Base-by-base conservation (phyloP, 30 jellyfish, hydroid and myxozoan genomes). In the Phacellophora camtschatica region DNA sequence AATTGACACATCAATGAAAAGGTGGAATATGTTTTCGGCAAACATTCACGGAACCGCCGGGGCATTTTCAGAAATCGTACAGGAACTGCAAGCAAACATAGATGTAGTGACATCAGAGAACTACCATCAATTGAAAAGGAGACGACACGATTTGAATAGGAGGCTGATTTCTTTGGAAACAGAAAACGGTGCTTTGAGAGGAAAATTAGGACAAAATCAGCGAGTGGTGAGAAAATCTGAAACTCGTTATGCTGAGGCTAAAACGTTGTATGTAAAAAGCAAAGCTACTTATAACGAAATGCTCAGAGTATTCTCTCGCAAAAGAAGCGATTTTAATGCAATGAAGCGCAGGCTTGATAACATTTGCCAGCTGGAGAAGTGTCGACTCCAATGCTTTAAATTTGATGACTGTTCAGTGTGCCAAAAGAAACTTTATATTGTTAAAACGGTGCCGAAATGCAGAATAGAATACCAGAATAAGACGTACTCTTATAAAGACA, bases 11-110 rank as follows among this genome's bases (percentile, higher is more conserved):
- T 57, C 56, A 5, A 41, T 79, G 51, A 58, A 75, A 2, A 54
- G 83, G 59, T 92, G 98, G 98, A 70, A 86, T 30, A 62, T 70
- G 95, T 67, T 76, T 67, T 45, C 90, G 5, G 89, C 66, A 2
- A 45, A 9, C 0, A 59, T 78, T 2, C 25, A 66, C 16, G 98
- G 98, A 4, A 32, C 42, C 2, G 95, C 95, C 0, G 55, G 53
- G 20, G 54, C 62, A 0, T 58, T 72, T 3, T 79, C 96, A 6
- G 39, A 23, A 27, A 33, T 92, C 15, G 45, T 92, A 8, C 24
- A n/a, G 22, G 71, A 69, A 19, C 25, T 92, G 66, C 98, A 92
- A 61, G 68, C 23, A 23, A 59, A 22, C 48, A 32, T 92, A 51
- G 93, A 92, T 55, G 15, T 41, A 6, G 50, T 69, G 8, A 62